phyloP scores from a whole-genome alignment of 1,140 invertebrate genomes.

The Trachelipus rathkii region DNA sequence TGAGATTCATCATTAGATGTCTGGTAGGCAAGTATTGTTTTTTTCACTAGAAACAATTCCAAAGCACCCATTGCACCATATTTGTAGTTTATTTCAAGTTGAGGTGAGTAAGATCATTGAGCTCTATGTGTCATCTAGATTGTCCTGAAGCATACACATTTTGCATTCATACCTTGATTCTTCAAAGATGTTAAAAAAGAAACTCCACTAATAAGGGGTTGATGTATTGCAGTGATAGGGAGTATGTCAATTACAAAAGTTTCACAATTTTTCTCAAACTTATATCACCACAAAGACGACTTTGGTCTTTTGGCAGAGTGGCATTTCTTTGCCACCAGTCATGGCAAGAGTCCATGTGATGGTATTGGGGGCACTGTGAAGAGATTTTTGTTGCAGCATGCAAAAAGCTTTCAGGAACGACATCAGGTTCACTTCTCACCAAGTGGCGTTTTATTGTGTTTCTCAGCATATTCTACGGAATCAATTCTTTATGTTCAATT shows the following conservation, averaged over 20 bases:
- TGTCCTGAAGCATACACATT: conserved; percentile 1
- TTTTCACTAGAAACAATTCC: conserved; percentile 32
- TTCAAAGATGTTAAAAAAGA: neutral
- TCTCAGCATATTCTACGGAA: neutral
- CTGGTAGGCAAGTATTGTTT: conserved; percentile 17
- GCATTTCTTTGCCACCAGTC: conserved; percentile 5
- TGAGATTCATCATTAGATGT: no score
- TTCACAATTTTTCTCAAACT: conserved; percentile 11
- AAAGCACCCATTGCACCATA: conserved; percentile 34
- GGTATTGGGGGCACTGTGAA: conserved; percentile 25
- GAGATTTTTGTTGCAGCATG: neutral
- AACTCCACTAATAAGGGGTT: neutral
- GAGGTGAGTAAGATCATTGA: neutral
- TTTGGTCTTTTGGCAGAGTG: neutral
- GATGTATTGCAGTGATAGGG: conserved; percentile 16
- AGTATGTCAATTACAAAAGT: neutral
- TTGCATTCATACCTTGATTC: neutral
- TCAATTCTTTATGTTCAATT: neutral
- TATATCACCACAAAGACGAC: conserved; percentile 9
- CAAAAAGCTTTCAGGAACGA: neutral
- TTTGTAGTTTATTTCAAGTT: conserved; percentile 18
- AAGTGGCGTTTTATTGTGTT: neutral
- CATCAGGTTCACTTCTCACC: neutral
- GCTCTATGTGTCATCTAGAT: neutral
- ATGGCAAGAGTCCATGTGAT: conserved; percentile 21